Conservation (phyloP, 1,140 invertebrate species). For the Proctacanthus coquilletti region DNA sequence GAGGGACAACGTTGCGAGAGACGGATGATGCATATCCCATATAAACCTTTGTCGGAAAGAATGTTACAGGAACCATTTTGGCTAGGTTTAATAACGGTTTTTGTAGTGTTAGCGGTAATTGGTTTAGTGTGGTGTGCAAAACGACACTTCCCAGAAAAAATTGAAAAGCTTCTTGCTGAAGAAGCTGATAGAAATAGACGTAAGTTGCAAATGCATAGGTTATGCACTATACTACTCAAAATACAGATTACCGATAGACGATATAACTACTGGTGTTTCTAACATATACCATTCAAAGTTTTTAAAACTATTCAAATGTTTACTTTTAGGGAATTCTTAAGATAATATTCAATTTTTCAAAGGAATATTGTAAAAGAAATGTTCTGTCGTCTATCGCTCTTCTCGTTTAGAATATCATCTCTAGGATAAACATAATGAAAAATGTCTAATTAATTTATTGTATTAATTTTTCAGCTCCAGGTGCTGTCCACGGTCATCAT, state of each 20-base stretch:
- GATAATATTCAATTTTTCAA: no score
- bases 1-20: slow-evolving; percentile 46
- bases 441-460: no score
- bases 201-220: slow-evolving; percentile 26
- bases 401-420: no score
- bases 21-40: slow-evolving; percentile 46
- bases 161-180: slow-evolving; percentile 64
- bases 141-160: slow-evolving; percentile 65
- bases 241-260: no score
- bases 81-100: slow-evolving; percentile 64
- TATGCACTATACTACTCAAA: no score
- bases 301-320: no score
- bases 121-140: slow-evolving; percentile 65
- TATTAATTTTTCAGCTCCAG: slow-evolving; percentile 13
- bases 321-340: no score
- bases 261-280: no score
- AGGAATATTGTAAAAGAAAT: no score
- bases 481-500: slow-evolving; percentile 13
- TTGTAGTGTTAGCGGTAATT: slow-evolving; percentile 53
- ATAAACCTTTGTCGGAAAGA: slow-evolving; percentile 48
- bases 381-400: no score
- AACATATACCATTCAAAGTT: no score
- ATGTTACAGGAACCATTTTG: slow-evolving; percentile 74
- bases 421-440: no score
- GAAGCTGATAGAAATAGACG: slow-evolving; percentile 51